Base-by-base conservation (phyloP, 2,797 vertebrate genomes). In the Basileuterus tristriatus region DNA sequence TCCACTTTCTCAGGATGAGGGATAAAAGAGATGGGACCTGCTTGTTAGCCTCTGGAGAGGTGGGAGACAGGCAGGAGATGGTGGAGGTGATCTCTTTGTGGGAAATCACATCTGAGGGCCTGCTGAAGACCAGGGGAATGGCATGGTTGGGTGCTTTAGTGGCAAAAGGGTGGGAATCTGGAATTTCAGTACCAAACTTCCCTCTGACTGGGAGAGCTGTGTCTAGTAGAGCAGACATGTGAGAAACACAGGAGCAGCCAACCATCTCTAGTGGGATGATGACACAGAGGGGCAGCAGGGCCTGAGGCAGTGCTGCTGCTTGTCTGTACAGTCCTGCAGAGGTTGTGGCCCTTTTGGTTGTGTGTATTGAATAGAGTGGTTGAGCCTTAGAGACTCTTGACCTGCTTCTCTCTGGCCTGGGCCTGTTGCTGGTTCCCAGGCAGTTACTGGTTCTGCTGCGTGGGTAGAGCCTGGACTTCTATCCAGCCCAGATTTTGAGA, bases 81-180 rank as follows among this genome's bases (percentile, higher is more conserved):
- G 24, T 2, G 0, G 26, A 65, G 36, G n/a, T 36, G n/a, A 74
- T 41, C 24, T 37, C 1, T 6, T 18, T 0, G 0, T 12, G 8
- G 21, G 3, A 32, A 8, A 18, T 74, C 44, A 56, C 4, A 63
- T 16, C 29, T 41, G 41, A 70, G 14, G 30, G 69, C 30, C 52
- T 83, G 60, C n/a, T 87, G 74, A 74, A 80, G 46, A 43, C 12
- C 6, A 36, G 36, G 15, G 27, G 4, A 68, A 46, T 52, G 59
- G 32, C 24, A 44, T 15, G 69, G 34, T 22, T 67, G 43, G 18
- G 24, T 56, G 53, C 30, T 75, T 75, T 53, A 71, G 22, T 2
- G 15, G 68, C 7, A 86, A 64, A 69, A 34, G 17, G 7, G 27
- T 39, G 17, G 21, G 24, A 86, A 50, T 21, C 50, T 71, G 52